These are phyloP conservation scores for Corythoichthys haematopterus DNA, from an alignment of 2,113 vertebrate genomes.

Conservation along the genomic window DNA sequence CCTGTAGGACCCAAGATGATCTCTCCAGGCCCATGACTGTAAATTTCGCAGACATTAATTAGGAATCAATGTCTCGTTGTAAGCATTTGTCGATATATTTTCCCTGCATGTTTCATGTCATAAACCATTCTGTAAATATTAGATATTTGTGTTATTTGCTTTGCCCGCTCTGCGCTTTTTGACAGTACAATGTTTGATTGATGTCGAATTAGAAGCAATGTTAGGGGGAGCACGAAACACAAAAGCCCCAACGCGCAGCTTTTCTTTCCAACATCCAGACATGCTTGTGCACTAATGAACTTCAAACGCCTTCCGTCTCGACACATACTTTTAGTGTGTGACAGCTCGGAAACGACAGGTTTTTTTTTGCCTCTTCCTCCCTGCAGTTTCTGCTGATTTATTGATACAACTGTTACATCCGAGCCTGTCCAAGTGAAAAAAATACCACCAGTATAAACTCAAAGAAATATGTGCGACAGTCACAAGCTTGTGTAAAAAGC, in stretches of 20 bases:
- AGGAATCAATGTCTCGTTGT: too few relatives aligned
- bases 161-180: constrained; percentile 18
- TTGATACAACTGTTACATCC: constrained; percentile 43
- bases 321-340: constrained; percentile 22
- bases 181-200: constrained; percentile 25
- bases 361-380: constrained; percentile 33
- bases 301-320: constrained; percentile 39
- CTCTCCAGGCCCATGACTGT: too few relatives aligned
- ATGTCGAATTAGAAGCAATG: constrained; percentile 26
- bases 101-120: not conserved
- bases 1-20: too few relatives aligned
- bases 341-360: constrained; percentile 17
- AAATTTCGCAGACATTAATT: too few relatives aligned
- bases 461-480: constrained; percentile 45
- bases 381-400: constrained; percentile 36
- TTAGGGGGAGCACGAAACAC: constrained; percentile 29
- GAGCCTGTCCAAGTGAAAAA: constrained; percentile 32
- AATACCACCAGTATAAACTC: constrained; percentile 29
- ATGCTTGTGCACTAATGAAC: constrained; percentile 29
- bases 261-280: constrained; percentile 48
- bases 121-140: constrained; percentile 12
- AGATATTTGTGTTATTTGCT: constrained; percentile 16
- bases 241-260: constrained; percentile 19
- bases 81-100: not conserved
- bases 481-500: constrained; percentile 51